Conservation (phyloP, 64 coral and sea anemone genomes). For the Platygyra sinensis region DNA sequence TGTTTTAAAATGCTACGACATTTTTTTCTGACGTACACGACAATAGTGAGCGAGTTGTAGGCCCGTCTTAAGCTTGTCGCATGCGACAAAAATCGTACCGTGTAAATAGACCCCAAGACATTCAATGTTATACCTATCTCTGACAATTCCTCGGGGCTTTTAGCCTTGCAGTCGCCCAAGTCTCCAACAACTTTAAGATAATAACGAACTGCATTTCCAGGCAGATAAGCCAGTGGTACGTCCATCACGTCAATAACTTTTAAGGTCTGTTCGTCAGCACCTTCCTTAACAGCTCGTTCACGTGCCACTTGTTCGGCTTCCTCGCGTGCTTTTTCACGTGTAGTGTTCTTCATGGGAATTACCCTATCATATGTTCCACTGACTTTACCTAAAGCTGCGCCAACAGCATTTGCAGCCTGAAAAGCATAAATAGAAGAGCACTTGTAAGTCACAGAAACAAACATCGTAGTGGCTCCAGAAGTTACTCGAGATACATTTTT, state of each 20-base stretch:
- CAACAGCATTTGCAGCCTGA: conserved; percentile 93
- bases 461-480: background rate
- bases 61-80: no score
- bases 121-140: background rate
- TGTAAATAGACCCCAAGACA: no score
- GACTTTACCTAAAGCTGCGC: conserved; percentile 91
- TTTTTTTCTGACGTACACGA: no score
- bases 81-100: no score
- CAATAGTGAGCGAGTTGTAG: no score
- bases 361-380: conserved; percentile 81
- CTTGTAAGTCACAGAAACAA: background rate
- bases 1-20: no score
- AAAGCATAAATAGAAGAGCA: background rate
- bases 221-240: conserved; percentile 65
- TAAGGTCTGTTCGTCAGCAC: conserved; percentile 60
- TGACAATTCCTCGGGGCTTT: background rate
- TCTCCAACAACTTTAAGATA: conserved; percentile 87
- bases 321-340: conserved; percentile 45
- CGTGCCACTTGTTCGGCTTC: conserved; percentile 44
- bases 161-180: conserved; percentile 30
- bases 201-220: conserved; percentile 60
- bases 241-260: conserved; percentile 67
- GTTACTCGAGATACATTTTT: no score
- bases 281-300: conserved; percentile 57
- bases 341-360: conserved; percentile 51